Evolutionary conservation across 2,797 vertebrate species (phyloP), one percentile per base, ranked within the genome.

Genomic region (Scarus forsteni): DNA sequence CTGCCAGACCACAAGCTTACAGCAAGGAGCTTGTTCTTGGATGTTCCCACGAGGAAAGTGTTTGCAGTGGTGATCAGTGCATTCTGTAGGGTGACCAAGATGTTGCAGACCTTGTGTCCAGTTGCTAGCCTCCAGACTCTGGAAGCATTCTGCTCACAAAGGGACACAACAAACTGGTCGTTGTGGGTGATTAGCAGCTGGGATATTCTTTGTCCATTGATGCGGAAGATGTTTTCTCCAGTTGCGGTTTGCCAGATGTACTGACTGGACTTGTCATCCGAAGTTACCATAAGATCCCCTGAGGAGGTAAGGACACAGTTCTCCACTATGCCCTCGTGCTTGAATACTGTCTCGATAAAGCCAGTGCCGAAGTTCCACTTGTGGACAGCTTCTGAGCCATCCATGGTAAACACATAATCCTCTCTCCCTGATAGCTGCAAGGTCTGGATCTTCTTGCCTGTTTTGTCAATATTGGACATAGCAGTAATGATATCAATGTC

Each of bases 391-490:
- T 99, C 97, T 0, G 98, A 98, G 60, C 98, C 98, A 6, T 99
- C 98, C 53, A 98, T 94, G 0, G 98, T 99, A 85, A 98, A 99
- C 69, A 99, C 94, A 67, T 96, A 95, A 84, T 99, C 98, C 58
- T 99, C 98, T 90, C 97, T 93, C n/a, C 95, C 92, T 2, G 98
- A 96, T 72, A 99, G 88, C 88, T 97, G 93, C 86, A 99, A 85
- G 39, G 89, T 96, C 77, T 96, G 97, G 72, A 99, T 98, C 70
- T 96, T 95, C 85, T 97, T 98, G 66, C 98, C 98, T 36, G 98
- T 99, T 93, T 99, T 99, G 90, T 99, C 98, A 53, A 99, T 99
- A 81, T 99, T 99, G 65, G 98, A 99, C 97, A 99, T 99, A 58
- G 98, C 98, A n/a, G 97, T 99, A 91, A 99, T 99, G 63, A 99